Conservation (phyloP, 1,140 invertebrate genomes). For the Eciton burchellii region DNA sequence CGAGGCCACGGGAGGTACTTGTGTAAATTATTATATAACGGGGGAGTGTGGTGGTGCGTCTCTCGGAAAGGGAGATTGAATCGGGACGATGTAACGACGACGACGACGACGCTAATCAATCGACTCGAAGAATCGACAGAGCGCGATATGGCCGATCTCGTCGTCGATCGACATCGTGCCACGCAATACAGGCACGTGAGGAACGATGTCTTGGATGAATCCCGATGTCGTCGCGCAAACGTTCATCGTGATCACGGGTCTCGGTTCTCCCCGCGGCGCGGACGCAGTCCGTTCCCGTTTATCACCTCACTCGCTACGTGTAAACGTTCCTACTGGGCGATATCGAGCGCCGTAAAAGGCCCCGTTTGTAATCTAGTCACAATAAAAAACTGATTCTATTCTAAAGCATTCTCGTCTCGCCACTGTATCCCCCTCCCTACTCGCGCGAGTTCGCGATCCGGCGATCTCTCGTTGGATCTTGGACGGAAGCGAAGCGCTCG, state of each 20-base stretch:
- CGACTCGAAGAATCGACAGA: slow-evolving; percentile 61
- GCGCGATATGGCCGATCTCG: slow-evolving; percentile 64
- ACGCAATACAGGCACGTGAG: slow-evolving; percentile 80
- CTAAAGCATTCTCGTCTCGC: slow-evolving; percentile 71
- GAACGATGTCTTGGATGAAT: slow-evolving; percentile 84
- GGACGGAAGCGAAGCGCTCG: background rate
- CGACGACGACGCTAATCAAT: slow-evolving; percentile 52
- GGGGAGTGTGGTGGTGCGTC: slow-evolving; percentile 27
- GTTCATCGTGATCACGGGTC: slow-evolving; percentile 81
- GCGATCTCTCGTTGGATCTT: background rate
- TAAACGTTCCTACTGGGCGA: slow-evolving; percentile 83
- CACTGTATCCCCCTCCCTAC: slow-evolving; percentile 12
- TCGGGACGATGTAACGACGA: slow-evolving; percentile 31
- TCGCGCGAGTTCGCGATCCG: background rate
- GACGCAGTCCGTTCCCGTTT: slow-evolving; percentile 72
- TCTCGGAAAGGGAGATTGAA: background rate
- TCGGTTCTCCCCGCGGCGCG: slow-evolving; percentile 75
- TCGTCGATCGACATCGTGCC: slow-evolving; percentile 77
- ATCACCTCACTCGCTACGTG: slow-evolving; percentile 79
- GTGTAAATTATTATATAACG: slow-evolving; percentile 56
- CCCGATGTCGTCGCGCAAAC: slow-evolving; percentile 84
- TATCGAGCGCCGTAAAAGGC: slow-evolving; percentile 79
- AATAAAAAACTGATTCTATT: slow-evolving; percentile 85
- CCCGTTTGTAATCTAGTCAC: slow-evolving; percentile 86
- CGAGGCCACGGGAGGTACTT: slow-evolving; percentile 38